phyloP scores from a whole-genome alignment of 2,888 invertebrate genomes.

The Pseudanteris insignis region DNA sequence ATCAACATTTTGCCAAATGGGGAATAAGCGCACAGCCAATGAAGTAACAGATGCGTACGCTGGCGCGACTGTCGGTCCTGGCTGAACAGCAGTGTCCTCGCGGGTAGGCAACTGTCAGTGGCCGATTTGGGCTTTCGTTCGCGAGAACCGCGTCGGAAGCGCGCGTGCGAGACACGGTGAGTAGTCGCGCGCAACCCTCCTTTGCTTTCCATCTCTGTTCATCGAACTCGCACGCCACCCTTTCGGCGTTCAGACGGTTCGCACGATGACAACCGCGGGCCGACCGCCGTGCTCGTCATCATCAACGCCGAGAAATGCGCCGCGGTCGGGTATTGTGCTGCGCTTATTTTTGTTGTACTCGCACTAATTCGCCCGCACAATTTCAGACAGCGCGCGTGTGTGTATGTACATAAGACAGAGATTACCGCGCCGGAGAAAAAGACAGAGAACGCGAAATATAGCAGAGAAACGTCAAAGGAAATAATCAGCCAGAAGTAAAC shows the following conservation, averaged over 20 bases:
- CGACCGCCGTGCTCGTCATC: constrained; percentile 1
- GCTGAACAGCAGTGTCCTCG: constrained; percentile 21
- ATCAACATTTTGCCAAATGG: constrained; percentile 14
- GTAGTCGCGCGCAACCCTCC: constrained; percentile 25
- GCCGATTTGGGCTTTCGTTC: constrained; percentile 21
- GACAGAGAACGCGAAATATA: constrained; percentile 4
- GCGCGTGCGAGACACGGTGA: constrained; percentile 29
- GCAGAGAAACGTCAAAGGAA: constrained; percentile 5
- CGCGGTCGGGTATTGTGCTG: constrained; percentile 13
- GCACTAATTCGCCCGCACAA: constrained; percentile 4
- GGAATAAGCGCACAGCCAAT: constrained; percentile 28
- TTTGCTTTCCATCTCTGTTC: background rate
- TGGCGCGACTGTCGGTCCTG: constrained; percentile 20
- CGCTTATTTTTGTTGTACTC: constrained; percentile 19
- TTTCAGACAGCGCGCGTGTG: constrained; percentile 14
- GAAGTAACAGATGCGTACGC: constrained; percentile 26
- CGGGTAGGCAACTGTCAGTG: constrained; percentile 29
- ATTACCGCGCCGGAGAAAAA: constrained; percentile 6
- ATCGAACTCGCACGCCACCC: constrained; percentile 9
- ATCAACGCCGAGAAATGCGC: constrained; percentile 8
- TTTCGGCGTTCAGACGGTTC: constrained; percentile 4
- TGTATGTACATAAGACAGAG: constrained; percentile 4
- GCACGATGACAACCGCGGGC: constrained; percentile 24
- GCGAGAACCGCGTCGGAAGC: constrained; percentile 18
- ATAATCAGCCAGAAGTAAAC: no score